Percentiles rank a stretch among this genome's conserved stretches.
These are phyloP conservation scores for Tupaia chinensis DNA, from an alignment of 2,113 vertebrate genomes.

Conservation along the genomic window DNA sequence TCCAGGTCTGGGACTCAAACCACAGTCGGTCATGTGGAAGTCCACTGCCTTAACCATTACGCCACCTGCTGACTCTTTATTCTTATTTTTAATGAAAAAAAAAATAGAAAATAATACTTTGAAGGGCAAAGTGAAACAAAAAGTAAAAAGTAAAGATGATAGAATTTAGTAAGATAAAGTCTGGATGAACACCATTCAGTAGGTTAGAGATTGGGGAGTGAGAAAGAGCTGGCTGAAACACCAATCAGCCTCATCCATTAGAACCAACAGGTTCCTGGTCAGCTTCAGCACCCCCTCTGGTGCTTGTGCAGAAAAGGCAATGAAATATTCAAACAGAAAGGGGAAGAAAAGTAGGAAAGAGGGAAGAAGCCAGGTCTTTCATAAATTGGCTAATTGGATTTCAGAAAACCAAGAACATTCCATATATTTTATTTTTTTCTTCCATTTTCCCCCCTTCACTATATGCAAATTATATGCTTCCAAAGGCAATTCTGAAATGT, in stretches of 20 bases:
- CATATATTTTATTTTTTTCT: background rate
- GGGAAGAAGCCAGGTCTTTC: background rate
- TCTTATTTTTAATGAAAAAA: slow-evolving; percentile 2
- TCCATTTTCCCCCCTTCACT: background rate
- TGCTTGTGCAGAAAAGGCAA: background rate
- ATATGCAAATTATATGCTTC: background rate
- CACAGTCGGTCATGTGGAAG: too few relatives aligned
- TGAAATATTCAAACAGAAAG: background rate
- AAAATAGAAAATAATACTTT: background rate
- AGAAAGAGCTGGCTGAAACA: background rate
- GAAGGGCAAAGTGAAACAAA: background rate
- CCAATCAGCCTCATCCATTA: background rate
- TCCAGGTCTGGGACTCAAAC: too few relatives aligned
- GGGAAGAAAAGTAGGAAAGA: background rate
- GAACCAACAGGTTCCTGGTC: background rate
- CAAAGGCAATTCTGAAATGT: background rate
- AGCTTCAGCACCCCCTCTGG: background rate
- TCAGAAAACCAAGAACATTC: background rate
- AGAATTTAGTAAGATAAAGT: background rate
- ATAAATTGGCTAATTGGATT: background rate
- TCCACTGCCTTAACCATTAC: too few relatives aligned
- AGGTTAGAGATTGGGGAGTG: background rate
- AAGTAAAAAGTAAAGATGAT: background rate
- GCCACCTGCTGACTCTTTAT: background rate
- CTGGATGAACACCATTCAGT: background rate